phyloP scores from a whole-genome alignment of 2,113 vertebrate genomes.

The Dicentrarchus labrax region DNA sequence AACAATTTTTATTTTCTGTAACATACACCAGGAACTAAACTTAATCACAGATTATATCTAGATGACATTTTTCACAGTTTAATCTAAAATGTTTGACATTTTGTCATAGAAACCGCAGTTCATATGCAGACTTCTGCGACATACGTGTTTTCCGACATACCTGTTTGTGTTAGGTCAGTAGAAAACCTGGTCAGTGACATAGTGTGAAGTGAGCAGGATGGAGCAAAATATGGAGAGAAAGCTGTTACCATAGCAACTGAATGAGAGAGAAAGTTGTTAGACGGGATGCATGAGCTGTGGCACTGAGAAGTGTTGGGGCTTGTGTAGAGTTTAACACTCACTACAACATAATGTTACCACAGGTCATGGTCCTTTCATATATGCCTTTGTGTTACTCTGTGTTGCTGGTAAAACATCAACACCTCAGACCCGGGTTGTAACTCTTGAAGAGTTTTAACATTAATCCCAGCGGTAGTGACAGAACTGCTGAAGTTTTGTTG shows the following conservation, averaged over 20 bases:
- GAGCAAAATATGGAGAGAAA: background rate
- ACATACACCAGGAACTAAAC: background rate
- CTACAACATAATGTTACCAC: background rate
- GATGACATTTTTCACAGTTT: too few relatives aligned
- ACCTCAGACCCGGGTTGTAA: too few relatives aligned
- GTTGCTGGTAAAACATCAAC: background rate
- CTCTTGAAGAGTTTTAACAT: background rate
- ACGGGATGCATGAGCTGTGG: conserved; percentile 3
- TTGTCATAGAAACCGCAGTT: background rate
- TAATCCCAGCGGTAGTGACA: background rate
- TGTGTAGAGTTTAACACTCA: background rate
- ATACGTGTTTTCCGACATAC: background rate
- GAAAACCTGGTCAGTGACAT: conserved; percentile 17
- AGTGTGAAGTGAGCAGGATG: conserved; percentile 1
- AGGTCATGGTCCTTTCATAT: background rate
- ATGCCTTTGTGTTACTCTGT: background rate
- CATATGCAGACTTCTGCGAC: background rate
- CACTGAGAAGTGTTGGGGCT: background rate
- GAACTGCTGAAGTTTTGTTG: background rate
- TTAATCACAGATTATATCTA: background rate
- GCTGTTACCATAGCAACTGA: conserved; percentile 60
- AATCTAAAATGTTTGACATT: background rate
- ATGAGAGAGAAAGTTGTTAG: conserved; percentile 17
- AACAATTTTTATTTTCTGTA: background rate
- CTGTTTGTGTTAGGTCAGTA: background rate